Evolutionary conservation across 2,888 invertebrate species (phyloP).

Genomic region (Lottia scabra): DNA sequence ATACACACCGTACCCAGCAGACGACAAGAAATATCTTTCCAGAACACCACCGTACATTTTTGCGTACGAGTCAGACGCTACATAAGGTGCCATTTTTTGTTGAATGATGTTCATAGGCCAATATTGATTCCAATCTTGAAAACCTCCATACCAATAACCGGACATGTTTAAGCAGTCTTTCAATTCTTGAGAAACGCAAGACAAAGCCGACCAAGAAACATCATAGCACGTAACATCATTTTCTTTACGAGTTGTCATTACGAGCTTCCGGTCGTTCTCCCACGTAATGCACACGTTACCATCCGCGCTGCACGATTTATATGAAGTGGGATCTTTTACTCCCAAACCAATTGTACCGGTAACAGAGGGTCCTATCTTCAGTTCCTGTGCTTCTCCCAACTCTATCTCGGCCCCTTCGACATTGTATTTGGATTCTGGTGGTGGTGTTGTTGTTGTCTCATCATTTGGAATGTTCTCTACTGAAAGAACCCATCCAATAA

Average conservation of each 20-base stretch:
- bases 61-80: slow-evolving; percentile 50
- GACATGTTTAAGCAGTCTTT: slow-evolving; percentile 47
- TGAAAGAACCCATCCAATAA: background rate
- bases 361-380: background rate
- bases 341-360: background rate
- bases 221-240: slow-evolving; percentile 19
- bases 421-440: background rate
- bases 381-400: background rate
- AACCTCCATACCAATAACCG: slow-evolving; percentile 84
- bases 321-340: background rate
- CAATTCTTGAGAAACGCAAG: slow-evolving; percentile 39
- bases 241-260: background rate
- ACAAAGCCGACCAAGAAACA: slow-evolving; percentile 39
- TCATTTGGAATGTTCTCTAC: background rate
- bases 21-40: slow-evolving; percentile 75
- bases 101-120: slow-evolving; percentile 82
- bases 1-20: slow-evolving; percentile 77
- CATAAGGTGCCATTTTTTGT: slow-evolving; percentile 45
- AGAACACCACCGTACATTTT: slow-evolving; percentile 66
- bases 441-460: background rate
- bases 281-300: slow-evolving; percentile 8
- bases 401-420: background rate
- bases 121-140: slow-evolving; percentile 81
- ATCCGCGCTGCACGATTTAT: background rate
- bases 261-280: slow-evolving; percentile 13